phyloP scores from a whole-genome alignment of 1,140 invertebrate genomes.

The Tetramorium simillimum region DNA sequence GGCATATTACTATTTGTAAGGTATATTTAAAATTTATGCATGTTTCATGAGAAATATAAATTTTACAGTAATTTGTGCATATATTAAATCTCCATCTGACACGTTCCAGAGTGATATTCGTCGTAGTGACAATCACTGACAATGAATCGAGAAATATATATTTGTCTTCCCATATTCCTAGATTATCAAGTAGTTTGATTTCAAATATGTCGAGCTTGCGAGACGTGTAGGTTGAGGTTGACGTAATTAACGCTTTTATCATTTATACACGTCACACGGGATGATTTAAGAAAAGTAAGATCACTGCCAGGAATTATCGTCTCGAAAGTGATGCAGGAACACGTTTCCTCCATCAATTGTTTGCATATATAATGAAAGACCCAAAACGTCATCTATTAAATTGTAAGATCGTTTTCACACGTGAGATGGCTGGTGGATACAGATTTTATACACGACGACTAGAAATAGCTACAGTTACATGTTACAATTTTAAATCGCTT shows the following conservation, averaged over 20 bases:
- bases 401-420: not conserved
- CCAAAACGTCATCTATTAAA: not conserved
- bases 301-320: not conserved
- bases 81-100: not conserved
- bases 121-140: not conserved
- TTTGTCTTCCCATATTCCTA: not conserved
- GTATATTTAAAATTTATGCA: slow-evolving; percentile 26
- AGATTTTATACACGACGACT: not conserved
- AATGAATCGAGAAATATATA: not conserved
- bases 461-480: slow-evolving; percentile 10
- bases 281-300: not conserved
- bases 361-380: not conserved
- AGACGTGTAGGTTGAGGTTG: not conserved
- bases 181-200: not conserved
- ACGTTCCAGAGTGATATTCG: not conserved
- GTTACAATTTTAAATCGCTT: slow-evolving; percentile 18
- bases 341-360: not conserved
- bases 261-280: not conserved
- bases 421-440: not conserved
- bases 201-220: not conserved
- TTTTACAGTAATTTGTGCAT: not conserved
- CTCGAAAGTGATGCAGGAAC: not conserved
- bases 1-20: not conserved
- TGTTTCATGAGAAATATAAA: slow-evolving; percentile 5
- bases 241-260: slow-evolving; percentile 16